A percentile compares a stretch with the other conserved stretches of the same genome.
Conservation (phyloP, 2,888 invertebrate species). For the Myathropa florea region DNA sequence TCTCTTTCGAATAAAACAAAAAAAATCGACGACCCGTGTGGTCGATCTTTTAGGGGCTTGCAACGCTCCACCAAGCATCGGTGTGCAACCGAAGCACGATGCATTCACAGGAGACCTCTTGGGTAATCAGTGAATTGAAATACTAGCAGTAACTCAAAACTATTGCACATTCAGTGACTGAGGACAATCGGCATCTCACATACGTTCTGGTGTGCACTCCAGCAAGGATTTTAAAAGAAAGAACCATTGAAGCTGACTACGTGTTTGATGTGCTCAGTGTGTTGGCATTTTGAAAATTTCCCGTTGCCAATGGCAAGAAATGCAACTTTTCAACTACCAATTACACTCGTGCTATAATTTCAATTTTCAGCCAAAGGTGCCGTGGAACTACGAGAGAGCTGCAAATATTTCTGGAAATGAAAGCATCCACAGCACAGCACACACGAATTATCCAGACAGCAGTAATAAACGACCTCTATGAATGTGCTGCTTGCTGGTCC, state of each 20-base stretch:
- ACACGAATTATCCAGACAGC: slow-evolving; percentile 32
- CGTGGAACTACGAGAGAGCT: not conserved
- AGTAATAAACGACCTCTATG: slow-evolving; percentile 52
- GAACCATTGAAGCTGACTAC: not conserved
- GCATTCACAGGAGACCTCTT: slow-evolving; percentile 13
- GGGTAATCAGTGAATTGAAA: slow-evolving; percentile 59
- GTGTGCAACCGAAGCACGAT: not conserved
- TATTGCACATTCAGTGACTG: slow-evolving; percentile 12
- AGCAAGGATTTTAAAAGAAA: not conserved
- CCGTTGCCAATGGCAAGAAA: not conserved
- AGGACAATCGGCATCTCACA: slow-evolving; percentile 9
- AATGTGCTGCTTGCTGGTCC: not conserved
- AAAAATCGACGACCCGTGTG: not conserved
- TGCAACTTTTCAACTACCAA: slow-evolving; percentile 59
- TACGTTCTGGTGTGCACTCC: not conserved
- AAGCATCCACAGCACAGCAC: not conserved
- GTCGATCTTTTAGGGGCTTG: not conserved
- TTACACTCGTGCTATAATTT: slow-evolving; percentile 30
- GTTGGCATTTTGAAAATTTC: not conserved
- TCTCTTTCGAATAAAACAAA: slow-evolving; percentile 34
- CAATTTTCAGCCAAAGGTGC: slow-evolving; percentile 43
- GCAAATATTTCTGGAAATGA: slow-evolving; percentile 16
- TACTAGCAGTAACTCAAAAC: slow-evolving; percentile 27
- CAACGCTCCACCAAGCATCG: not conserved
- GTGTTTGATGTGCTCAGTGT: not conserved